A percentile compares a stretch with the other conserved stretches of the same genome.
These are phyloP conservation scores for Pyrgilauda ruficollis DNA, from an alignment of 2,113 vertebrate species.

Conservation along the genomic window DNA sequence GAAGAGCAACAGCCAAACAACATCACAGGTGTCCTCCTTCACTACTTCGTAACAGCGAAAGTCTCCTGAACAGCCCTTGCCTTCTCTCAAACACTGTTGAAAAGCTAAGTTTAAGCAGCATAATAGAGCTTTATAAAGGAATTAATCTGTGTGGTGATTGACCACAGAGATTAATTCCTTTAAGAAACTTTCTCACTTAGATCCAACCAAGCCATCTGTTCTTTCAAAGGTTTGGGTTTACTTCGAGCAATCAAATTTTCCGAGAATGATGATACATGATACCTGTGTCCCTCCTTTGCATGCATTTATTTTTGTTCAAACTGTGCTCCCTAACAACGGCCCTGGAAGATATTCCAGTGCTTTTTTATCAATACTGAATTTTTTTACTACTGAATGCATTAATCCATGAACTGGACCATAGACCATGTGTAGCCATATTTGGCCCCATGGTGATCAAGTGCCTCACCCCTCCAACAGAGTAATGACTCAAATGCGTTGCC, in stretches of 20 bases:
- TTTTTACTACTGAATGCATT: neutral
- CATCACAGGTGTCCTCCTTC: neutral
- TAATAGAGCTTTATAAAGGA: neutral
- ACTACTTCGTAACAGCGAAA: neutral
- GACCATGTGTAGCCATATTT: accelerated
- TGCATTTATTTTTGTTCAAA: neutral
- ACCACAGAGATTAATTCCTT: neutral
- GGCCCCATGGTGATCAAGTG: neutral
- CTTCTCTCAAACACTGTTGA: neutral
- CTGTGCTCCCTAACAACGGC: neutral
- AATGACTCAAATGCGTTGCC: neutral
- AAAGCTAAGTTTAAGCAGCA: neutral
- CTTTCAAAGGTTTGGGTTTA: neutral
- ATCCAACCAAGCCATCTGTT: neutral
- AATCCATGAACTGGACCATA: neutral
- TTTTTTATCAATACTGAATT: neutral
- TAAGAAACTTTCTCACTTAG: neutral
- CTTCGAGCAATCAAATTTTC: neutral
- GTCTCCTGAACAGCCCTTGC: neutral
- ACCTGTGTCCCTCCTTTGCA: neutral
- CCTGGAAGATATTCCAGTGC: neutral
- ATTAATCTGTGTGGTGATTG: neutral
- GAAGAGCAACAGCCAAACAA: neutral
- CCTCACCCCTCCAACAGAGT: neutral
- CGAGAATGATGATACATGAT: neutral